Conservation (phyloP, 2,113 vertebrate species). For the Hemiscyllium ocellatum region DNA sequence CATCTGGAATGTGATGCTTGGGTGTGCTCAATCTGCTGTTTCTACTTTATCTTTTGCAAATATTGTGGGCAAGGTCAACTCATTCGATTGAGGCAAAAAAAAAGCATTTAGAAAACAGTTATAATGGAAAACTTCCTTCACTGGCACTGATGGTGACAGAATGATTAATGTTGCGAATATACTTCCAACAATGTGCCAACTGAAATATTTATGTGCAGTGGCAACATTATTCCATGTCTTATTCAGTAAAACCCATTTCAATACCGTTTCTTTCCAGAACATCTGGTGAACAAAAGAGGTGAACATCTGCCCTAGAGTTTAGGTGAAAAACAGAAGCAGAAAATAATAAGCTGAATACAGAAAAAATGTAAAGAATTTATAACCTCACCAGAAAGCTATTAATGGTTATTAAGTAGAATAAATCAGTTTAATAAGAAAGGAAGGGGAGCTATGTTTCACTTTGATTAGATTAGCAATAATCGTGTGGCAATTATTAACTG, state of each 20-base stretch:
- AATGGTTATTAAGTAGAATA: background rate
- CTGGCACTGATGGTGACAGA: constrained; percentile 8
- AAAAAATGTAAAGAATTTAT: background rate
- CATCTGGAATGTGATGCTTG: background rate
- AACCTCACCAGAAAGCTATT: background rate
- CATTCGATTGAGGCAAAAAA: background rate
- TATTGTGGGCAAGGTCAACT: background rate
- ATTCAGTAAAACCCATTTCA: constrained; percentile 9
- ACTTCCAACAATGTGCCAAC: background rate
- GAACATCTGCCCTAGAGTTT: background rate
- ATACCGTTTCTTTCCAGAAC: background rate
- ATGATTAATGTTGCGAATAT: constrained; percentile 19
- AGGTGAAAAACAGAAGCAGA: background rate
- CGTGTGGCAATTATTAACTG: background rate
- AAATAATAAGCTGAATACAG: background rate
- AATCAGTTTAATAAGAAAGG: background rate
- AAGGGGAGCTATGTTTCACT: background rate
- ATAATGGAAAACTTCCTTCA: constrained; percentile 14
- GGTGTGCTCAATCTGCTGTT: background rate
- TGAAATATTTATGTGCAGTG: constrained; percentile 17
- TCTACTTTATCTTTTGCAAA: background rate
- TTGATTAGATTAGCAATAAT: background rate
- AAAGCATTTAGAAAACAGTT: constrained; percentile 16
- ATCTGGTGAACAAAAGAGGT: background rate
- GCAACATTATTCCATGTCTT: background rate